Evolutionary conservation across 2,113 vertebrate genomes (phyloP), one percentile per base, ranked within the genome.

Genomic region (Heteronetta atricapilla): DNA sequence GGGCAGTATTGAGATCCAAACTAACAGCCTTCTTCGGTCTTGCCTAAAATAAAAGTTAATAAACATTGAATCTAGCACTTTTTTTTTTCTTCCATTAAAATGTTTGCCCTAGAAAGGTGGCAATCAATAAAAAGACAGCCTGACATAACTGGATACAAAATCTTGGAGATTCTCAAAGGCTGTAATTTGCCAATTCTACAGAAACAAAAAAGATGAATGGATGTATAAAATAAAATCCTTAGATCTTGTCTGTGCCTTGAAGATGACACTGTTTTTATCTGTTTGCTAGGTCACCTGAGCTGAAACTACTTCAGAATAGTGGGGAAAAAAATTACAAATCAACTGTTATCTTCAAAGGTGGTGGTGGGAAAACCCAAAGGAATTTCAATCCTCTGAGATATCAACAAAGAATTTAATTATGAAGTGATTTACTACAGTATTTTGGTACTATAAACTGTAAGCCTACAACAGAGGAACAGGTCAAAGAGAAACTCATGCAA

Each of bases 311-410:
- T 90, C 14, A 88, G 56, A 90, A 84, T 60, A 1, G 1, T 21
- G 50, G 40, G 40, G 28, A 92, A 92, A 88, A 81, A 81, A 58
- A 79, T 59, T 46, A 90, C 69, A 93, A 84, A 93, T 79, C 13
- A 29, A 56, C 73, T 33, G 86, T 96, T 94, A 95, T 94, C 94
- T 95, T 94, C 93, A 94, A 94, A 95, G 60, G 67, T 92, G 36
- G 58, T 79, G 7, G 87, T 92, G 89, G 77, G 60, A 92, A 94
- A 91, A 95, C 68, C 82, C 91, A 90, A 84, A 86, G 86, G 92
- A 96, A 96, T 93, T 93, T 87, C 82, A 94, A 86, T 34, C 52
- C 48, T 22, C 25, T 84, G 48, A 89, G 66, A 84, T 76, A 88
- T 2, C 90, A 90, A 79, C 40, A 53, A 94, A 93, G 82, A 95